phyloP scores from a whole-genome alignment of 2,113 vertebrate species.

The Columba livia region DNA sequence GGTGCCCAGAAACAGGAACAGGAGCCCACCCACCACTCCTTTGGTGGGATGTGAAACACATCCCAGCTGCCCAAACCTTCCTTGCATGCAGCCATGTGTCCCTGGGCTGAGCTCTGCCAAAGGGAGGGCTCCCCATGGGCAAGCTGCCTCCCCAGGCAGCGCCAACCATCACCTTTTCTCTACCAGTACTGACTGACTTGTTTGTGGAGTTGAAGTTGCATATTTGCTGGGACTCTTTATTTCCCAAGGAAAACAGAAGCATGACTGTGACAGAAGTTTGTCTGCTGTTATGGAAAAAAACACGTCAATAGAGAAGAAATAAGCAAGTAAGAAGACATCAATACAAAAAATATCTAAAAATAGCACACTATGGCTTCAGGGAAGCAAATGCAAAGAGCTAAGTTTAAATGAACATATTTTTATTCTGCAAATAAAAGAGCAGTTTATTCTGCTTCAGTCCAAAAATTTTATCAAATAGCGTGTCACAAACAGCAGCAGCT shows the following conservation, averaged over 20 bases:
- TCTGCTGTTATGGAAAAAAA: neutral
- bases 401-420: neutral
- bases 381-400: neutral
- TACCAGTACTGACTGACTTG: accelerated
- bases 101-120: neutral
- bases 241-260: neutral
- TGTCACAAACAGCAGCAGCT: neutral
- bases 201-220: neutral
- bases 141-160: neutral
- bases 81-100: accelerated
- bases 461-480: neutral
- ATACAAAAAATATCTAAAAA: neutral
- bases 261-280: neutral
- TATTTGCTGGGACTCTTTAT: neutral
- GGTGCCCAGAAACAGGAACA: accelerated
- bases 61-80: neutral
- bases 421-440: neutral
- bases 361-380: neutral
- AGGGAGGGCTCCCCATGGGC: neutral
- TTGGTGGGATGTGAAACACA: accelerated
- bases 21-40: neutral
- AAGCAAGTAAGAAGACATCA: neutral
- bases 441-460: neutral
- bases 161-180: neutral
- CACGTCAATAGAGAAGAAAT: no score